phyloP scores from a whole-genome alignment of 2,888 invertebrate genomes.

The Gerris lacustris region DNA sequence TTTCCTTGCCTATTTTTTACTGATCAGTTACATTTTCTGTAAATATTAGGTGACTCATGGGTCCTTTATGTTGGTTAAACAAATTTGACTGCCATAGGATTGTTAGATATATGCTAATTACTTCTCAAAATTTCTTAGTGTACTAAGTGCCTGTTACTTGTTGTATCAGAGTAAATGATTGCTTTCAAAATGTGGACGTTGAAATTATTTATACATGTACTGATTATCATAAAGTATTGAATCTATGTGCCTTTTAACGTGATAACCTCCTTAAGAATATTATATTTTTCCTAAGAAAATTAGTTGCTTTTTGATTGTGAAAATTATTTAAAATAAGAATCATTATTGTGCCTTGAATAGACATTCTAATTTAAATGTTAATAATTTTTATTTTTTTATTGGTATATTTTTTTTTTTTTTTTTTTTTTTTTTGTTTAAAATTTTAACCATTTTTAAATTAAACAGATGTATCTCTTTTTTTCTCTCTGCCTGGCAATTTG shows the following conservation, averaged over 20 bases:
- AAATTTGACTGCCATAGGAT: no score
- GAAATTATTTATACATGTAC: neutral
- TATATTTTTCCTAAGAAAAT: neutral
- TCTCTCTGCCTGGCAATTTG: no score
- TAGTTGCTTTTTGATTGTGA: neutral
- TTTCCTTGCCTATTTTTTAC: neutral
- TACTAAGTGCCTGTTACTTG: no score
- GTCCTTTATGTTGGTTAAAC: no score
- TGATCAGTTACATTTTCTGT: neutral
- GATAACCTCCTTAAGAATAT: neutral
- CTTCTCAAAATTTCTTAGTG: no score
- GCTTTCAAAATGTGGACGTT: slow-evolving; percentile 5
- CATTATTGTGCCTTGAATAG: neutral
- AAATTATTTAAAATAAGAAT: neutral
- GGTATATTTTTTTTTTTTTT: no score
- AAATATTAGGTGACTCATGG: neutral
- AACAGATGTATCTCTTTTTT: no score
- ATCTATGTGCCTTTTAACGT: slow-evolving; percentile 3
- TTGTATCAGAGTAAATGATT: neutral
- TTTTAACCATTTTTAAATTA: no score
- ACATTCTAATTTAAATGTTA: neutral
- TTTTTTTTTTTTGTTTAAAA: no score
- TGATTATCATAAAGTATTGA: slow-evolving; percentile 3
- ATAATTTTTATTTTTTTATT: no score
- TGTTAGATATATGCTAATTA: no score